Base-by-base conservation (phyloP, 1,140 invertebrate species). In the Lordiphosa stackelbergi region DNA sequence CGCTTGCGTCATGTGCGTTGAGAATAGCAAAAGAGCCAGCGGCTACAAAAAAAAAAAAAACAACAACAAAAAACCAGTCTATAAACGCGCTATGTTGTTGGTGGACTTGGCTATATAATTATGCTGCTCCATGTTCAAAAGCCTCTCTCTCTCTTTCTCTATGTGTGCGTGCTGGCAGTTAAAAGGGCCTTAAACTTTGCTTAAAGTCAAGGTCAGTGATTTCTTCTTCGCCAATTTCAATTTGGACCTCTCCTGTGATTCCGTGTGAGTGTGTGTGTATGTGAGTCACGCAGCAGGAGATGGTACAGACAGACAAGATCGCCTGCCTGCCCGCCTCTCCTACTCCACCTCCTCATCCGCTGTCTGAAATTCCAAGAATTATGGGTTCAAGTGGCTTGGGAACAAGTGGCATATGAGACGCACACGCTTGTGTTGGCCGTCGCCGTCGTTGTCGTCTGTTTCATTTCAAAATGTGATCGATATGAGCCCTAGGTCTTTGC, bases 171-270 rank as follows among this genome's bases (percentile, higher is more conserved):
- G 40, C 53, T 70, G 71, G 61, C 68, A 61, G 75, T 68, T 66
- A 70, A 73, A 85, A 85, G 79, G 81, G 81, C 79, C 81, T 85
- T 85, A 85, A 85, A 85, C 79, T 85, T 81, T 83, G 74, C 66
- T 72, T 81, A 75, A 85, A 85, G 79, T 85, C 79, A 85, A 85
- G 79, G 79, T 85, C 79, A 85, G 79, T 85, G 79, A 85, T 85
- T 85, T 85, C 74, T 85, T 85, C 69, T 69, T 75, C 74, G 77
- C 77, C 77, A 83, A 81, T 66, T 83, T 81, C 61, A 72, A 83
- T 75, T 64, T 52, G 57, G 52, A 62, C 56, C 62, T 46, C 64
- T 37, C 37, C 37, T 34, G 47, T 41, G 52, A 53, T 56, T 31
- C 28, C 40, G 35, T 36, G 16, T 48, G 16, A 7, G 13, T 28